These are phyloP conservation scores for Coregonus clupeaformis DNA, from an alignment of 2,113 vertebrate genomes.

Conservation along the genomic window DNA sequence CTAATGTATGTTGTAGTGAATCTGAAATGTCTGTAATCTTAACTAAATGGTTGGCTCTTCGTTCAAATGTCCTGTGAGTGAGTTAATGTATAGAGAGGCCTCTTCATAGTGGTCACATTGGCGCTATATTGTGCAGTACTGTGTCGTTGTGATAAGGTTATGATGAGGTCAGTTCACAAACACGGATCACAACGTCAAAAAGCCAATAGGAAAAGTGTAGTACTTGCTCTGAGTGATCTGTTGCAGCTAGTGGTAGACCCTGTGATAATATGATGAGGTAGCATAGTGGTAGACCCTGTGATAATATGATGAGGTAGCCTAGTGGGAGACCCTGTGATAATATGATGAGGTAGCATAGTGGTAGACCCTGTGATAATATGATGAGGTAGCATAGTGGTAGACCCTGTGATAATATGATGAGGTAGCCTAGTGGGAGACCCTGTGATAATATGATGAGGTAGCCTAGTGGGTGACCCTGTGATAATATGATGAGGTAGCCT, in stretches of 20 bases:
- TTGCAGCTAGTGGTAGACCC: conserved; percentile 52
- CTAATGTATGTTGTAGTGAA: neutral
- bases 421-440: conserved; percentile 6
- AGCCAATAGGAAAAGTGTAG: conserved; percentile 42
- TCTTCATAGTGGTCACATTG: conserved; percentile 56
- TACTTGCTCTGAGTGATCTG: conserved; percentile 54
- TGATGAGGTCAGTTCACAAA: conserved; percentile 4
- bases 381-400: conserved; percentile 7
- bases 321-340: conserved; percentile 39
- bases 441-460: conserved; percentile 40
- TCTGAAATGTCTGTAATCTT: conserved; percentile 46
- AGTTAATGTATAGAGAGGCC: conserved; percentile 60
- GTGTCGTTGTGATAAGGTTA: conserved; percentile 54
- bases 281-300: conserved; percentile 22
- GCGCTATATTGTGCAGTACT: conserved; percentile 64
- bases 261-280: conserved; percentile 57
- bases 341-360: conserved; percentile 18
- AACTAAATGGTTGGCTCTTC: conserved; percentile 57
- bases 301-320: conserved; percentile 38
- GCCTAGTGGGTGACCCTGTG: conserved; percentile 23
- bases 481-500: conserved; percentile 36
- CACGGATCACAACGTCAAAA: conserved; percentile 15
- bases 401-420: conserved; percentile 39
- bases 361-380: conserved; percentile 39
- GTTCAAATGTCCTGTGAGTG: conserved; percentile 64